Conservation (phyloP, 2,113 vertebrate genomes). For the Clarias macrocephalus region DNA sequence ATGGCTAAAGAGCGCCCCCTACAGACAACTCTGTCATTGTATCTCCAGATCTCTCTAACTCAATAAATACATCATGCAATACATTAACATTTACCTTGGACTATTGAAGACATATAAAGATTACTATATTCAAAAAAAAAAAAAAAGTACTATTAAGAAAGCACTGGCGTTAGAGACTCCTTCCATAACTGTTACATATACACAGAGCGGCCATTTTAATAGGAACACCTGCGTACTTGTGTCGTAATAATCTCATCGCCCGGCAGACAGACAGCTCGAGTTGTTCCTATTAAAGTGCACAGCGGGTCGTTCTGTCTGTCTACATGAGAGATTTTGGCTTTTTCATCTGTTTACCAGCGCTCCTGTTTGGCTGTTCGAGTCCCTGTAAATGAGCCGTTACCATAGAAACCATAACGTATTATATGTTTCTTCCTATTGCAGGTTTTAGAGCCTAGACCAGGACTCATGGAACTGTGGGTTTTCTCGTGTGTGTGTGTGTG, state of each 20-base stretch:
- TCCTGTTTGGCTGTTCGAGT: not conserved
- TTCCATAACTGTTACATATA: not conserved
- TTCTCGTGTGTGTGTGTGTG: not conserved
- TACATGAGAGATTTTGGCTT: no score
- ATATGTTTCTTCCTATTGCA: not conserved
- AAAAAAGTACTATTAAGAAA: not conserved
- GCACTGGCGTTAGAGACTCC: not conserved
- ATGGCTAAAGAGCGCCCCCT: slow-evolving; percentile 29
- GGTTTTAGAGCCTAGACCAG: not conserved
- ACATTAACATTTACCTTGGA: not conserved
- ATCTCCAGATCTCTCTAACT: not conserved
- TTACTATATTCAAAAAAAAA: not conserved
- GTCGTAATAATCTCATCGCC: no score
- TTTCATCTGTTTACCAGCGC: not conserved
- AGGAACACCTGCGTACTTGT: no score
- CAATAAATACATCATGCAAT: not conserved
- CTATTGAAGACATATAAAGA: not conserved
- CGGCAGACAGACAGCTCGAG: no score
- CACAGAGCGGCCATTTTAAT: no score
- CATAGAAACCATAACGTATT: not conserved
- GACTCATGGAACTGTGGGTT: not conserved
- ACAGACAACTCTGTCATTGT: not conserved
- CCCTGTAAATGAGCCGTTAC: not conserved
- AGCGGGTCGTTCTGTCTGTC: no score
- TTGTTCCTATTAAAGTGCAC: no score